Percentiles rank a stretch among this genome's conserved stretches.
Conservation (phyloP, 1,140 invertebrate species). For the Protaetia brevitarsis region DNA sequence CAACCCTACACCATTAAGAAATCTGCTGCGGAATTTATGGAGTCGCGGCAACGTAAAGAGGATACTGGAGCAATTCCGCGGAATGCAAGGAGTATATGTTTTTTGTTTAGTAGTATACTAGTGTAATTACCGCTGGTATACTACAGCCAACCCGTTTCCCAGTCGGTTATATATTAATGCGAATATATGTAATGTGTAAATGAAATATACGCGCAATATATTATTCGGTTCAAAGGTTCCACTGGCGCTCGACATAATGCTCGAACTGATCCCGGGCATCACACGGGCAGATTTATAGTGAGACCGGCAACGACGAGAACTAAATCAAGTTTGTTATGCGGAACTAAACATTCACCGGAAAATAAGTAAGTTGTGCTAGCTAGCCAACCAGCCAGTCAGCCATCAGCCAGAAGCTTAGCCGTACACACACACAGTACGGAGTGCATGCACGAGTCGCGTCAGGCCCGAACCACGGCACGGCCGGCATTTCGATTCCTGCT, state of each 20-base stretch:
- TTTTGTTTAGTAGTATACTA: not conserved
- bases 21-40: not conserved
- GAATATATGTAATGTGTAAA: constrained; percentile 20
- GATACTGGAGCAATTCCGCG: too few relatives aligned
- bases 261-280: constrained; percentile 17
- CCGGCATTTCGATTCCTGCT: constrained; percentile 2
- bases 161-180: constrained; percentile 3
- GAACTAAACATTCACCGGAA: constrained; percentile 31
- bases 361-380: constrained; percentile 38
- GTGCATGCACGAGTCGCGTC: too few relatives aligned
- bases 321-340: constrained; percentile 23
- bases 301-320: constrained; percentile 11
- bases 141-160: not conserved
- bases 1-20: too few relatives aligned
- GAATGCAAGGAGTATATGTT: not conserved
- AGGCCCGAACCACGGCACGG: too few relatives aligned
- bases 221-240: constrained; percentile 3
- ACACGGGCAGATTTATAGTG: constrained; percentile 21
- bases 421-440: too few relatives aligned
- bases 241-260: constrained; percentile 10
- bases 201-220: constrained; percentile 23
- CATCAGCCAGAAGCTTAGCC: too few relatives aligned
- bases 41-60: not conserved
- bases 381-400: constrained; percentile 27
- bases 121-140: too few relatives aligned